Evolutionary conservation across 2,797 vertebrate genomes (phyloP), one percentile per base, ranked within the genome.

Genomic region (Pangasius krempfi): DNA sequence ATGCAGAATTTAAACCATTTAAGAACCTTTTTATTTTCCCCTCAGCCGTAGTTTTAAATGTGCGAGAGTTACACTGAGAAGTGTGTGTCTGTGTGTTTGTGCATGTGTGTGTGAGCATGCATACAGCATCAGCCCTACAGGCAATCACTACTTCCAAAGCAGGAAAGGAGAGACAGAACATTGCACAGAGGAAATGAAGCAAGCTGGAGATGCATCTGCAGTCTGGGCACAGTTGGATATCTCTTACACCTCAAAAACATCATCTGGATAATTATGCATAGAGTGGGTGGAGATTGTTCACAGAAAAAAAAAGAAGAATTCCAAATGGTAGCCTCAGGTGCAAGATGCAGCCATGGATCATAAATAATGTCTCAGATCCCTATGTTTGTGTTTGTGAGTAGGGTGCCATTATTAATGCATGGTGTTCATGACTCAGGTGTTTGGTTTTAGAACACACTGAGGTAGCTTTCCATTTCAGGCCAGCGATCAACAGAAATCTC

Each of bases 391-490:
- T 83, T 83, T 84, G 62, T 85, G 44, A 79, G 64, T 75, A 87
- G 89, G 87, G 40, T 50, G 70, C 87, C 87, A 76, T 94, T 92
- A 94, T 94, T 93, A 92, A 94, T 95, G 86, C 86, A 84, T 87
- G 27, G 89, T 90, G 80, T 90, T 88, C 90, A 82, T 90, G 90
- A 86, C 92, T 92, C 93, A 94, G 93, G 93, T 94, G 94, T 90
- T 84, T 84, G 83, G 90, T 90, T 88, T 92, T 88, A 79, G 88
- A 80, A 78, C 94, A 93, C 92, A 91, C 93, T 91, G 92, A 94
- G 93, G 92, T 94, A 93, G 92, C 86, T 85, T 30, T 60, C 85
- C 33, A 85, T 87, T 93, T 94, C 91, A 91, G 88, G 79, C 89
- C 88, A 91, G 75, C 85, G 91, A 91, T 91, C 84, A 90, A 85